Evolutionary conservation across 2,113 vertebrate genomes (phyloP).

Genomic region (Progne subis): DNA sequence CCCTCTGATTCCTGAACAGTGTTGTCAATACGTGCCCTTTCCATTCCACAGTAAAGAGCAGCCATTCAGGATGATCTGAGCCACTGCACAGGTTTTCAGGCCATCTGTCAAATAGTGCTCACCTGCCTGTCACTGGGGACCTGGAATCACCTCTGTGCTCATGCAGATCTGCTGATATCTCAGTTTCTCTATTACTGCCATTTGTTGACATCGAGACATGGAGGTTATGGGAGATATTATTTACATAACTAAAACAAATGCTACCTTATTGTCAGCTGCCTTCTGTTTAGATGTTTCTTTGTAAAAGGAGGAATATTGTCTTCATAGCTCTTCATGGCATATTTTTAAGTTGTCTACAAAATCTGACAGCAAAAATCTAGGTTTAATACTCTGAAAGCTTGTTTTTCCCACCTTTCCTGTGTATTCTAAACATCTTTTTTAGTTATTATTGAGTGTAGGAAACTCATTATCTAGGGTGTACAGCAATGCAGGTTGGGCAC

Average conservation of each 20-base stretch:
- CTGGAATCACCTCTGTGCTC: neutral
- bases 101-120: constrained; percentile 1
- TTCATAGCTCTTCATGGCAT: neutral
- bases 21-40: neutral
- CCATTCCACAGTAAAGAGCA: neutral
- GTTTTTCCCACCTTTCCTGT: neutral
- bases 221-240: constrained; percentile 13
- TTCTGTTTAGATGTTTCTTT: neutral
- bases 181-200: constrained; percentile 14
- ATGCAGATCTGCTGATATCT: neutral
- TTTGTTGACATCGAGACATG: constrained; percentile 31
- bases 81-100: neutral
- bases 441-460: neutral
- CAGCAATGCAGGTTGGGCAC: neutral
- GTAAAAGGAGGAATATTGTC: neutral
- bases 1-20: neutral
- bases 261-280: constrained; percentile 6
- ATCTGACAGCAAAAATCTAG: neutral
- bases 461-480: neutral
- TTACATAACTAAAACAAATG: constrained; percentile 1
- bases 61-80: neutral
- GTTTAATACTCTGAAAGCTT: neutral
- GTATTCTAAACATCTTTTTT: neutral
- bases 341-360: neutral
- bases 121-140: constrained; percentile 1